A percentile compares a stretch with the other conserved stretches of the same genome.
phyloP scores from a whole-genome alignment of 2,888 invertebrate genomes.

The Tenthredo distinguenda region DNA sequence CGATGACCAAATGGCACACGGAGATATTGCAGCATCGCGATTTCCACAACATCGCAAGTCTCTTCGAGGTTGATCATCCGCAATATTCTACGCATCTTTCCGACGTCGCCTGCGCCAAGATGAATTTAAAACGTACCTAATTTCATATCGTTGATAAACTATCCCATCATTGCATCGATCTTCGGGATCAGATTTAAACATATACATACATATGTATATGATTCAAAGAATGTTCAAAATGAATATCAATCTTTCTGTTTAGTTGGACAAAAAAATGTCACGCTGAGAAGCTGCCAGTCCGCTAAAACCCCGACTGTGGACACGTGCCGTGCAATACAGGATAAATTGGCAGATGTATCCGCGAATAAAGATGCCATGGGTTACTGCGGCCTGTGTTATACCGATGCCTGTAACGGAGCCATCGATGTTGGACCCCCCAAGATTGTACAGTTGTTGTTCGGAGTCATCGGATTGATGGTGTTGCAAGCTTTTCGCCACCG shows the following conservation, averaged over 20 bases:
- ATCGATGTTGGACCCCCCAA: slow-evolving; percentile 55
- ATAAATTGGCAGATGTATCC: slow-evolving; percentile 51
- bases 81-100: slow-evolving; percentile 50
- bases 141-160: not conserved
- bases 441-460: slow-evolving; percentile 19
- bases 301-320: slow-evolving; percentile 68
- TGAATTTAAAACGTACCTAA: slow-evolving; percentile 63
- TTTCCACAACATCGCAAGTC: slow-evolving; percentile 56
- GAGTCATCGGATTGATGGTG: slow-evolving; percentile 9
- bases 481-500: slow-evolving; percentile 21
- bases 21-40: slow-evolving; percentile 55
- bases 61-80: slow-evolving; percentile 66
- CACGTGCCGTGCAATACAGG: slow-evolving; percentile 65
- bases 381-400: slow-evolving; percentile 67
- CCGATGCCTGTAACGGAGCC: slow-evolving; percentile 68
- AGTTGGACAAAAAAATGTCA: slow-evolving; percentile 62
- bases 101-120: slow-evolving; percentile 68
- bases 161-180: not conserved
- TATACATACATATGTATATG: no score
- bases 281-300: slow-evolving; percentile 69
- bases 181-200: not conserved
- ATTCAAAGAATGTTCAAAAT: not conserved
- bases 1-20: slow-evolving; percentile 61
- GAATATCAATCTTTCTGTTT: not conserved
- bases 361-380: slow-evolving; percentile 52